Conservation (phyloP, 1,140 invertebrate genomes). For the Rhopalosiphum maidis region DNA sequence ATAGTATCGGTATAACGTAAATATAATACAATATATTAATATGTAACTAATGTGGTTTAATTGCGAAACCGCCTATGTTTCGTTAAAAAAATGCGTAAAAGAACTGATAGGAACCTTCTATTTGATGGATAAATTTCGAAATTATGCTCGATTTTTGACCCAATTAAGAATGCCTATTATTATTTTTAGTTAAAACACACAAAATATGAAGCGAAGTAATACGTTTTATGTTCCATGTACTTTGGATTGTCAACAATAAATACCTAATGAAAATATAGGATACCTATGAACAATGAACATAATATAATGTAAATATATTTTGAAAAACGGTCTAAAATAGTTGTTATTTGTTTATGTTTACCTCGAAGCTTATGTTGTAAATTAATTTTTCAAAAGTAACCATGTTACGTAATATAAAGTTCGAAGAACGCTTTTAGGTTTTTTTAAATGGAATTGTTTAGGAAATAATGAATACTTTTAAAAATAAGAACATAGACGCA, state of each 20-base stretch:
- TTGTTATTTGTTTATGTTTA: neutral
- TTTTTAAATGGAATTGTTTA: neutral
- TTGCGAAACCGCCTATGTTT: neutral
- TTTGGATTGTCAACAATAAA: neutral
- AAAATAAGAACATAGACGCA: neutral
- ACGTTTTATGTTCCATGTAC: neutral
- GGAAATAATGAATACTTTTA: neutral
- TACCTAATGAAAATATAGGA: neutral
- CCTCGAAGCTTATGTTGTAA: neutral
- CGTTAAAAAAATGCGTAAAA: neutral
- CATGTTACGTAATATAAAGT: neutral
- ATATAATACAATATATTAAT: neutral
- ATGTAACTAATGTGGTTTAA: neutral
- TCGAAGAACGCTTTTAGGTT: neutral
- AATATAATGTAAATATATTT: neutral
- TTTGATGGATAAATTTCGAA: neutral
- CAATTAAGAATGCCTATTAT: neutral
- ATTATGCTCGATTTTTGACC: neutral
- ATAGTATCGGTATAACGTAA: neutral
- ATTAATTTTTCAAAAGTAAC: neutral
- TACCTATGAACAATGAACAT: neutral
- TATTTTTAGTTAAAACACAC: neutral
- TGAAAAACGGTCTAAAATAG: neutral
- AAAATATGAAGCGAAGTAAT: neutral
- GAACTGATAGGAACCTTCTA: neutral